These are phyloP conservation scores for Limulus polyphemus DNA, from an alignment of 2,888 invertebrate species.

Conservation along the genomic window DNA sequence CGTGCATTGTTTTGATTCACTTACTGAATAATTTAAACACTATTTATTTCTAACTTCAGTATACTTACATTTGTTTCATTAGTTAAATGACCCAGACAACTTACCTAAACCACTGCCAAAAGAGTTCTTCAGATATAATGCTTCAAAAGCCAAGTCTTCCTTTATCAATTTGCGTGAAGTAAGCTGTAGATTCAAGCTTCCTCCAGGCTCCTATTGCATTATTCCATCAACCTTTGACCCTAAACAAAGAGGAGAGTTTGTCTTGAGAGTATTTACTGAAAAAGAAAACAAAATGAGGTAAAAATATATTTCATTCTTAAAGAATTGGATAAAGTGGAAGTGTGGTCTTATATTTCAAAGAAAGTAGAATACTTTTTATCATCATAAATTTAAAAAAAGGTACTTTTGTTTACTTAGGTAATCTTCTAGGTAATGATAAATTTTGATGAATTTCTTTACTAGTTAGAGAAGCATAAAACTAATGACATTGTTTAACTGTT, in stretches of 20 bases:
- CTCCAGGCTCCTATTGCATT: slow-evolving; percentile 86
- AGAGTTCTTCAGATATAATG: slow-evolving; percentile 89
- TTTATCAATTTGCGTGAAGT: slow-evolving; percentile 95
- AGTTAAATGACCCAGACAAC: slow-evolving; percentile 52
- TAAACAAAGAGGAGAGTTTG: slow-evolving; percentile 88
- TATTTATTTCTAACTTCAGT: neutral
- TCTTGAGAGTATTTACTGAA: slow-evolving; percentile 90
- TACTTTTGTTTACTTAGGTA: no score
- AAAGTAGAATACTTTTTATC: no score
- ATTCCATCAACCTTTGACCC: slow-evolving; percentile 95
- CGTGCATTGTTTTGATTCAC: no score
- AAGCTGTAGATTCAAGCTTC: slow-evolving; percentile 77
- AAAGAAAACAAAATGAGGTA: slow-evolving; percentile 71
- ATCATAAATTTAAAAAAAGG: no score
- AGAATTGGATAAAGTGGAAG: no score
- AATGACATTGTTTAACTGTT: no score
- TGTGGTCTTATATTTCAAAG: no score
- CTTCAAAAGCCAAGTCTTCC: slow-evolving; percentile 75
- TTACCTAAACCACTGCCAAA: slow-evolving; percentile 60
- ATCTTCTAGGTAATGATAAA: no score
- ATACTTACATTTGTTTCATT: slow-evolving; percentile 24
- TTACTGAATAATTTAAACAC: no score
- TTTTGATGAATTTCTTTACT: no score
- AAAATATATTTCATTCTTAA: neutral
- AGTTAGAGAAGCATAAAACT: no score